Percentiles rank a stretch among this genome's conserved stretches.
Conservation (phyloP, 1,140 invertebrate species). For the Caenorhabditis latens region DNA sequence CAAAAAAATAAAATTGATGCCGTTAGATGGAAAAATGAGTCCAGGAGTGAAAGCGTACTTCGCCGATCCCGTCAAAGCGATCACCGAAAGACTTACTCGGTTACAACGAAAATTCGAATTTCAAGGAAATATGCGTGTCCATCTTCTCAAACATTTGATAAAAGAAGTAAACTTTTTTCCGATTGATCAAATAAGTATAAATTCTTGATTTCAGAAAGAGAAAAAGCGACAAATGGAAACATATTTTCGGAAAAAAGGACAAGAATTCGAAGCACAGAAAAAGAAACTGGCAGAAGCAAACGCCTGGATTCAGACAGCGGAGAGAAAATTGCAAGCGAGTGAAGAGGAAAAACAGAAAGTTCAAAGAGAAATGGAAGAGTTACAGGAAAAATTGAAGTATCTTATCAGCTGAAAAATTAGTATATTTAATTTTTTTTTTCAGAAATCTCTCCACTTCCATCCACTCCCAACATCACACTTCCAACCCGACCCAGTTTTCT, state of each 20-base stretch:
- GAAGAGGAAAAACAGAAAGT: conserved; percentile 5
- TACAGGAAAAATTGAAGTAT: conserved; percentile 2
- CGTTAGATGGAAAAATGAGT: conserved; percentile 23
- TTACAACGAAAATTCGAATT: conserved; percentile 26
- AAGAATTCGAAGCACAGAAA: conserved; percentile 24
- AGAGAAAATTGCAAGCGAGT: conserved; percentile 17
- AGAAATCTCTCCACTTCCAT: background rate
- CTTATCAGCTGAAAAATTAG: no score
- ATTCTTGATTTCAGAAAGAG: conserved; percentile 12
- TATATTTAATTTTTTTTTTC: background rate
- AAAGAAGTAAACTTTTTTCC: background rate
- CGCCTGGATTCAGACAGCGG: conserved; percentile 28
- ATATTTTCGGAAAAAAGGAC: conserved; percentile 35
- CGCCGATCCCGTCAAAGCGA: background rate
- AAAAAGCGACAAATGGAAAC: conserved; percentile 41
- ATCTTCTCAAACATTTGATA: conserved; percentile 33
- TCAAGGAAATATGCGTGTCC: conserved; percentile 17
- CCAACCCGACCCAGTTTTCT: background rate
- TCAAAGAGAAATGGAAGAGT: conserved; percentile 9
- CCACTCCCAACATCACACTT: background rate
- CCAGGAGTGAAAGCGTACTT: conserved; percentile 8
- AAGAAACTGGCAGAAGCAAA: conserved; percentile 27
- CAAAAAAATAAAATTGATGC: background rate
- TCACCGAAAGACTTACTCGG: background rate
- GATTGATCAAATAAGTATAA: background rate